A percentile compares a stretch with the other conserved stretches of the same genome.
Evolutionary conservation across 2,797 vertebrate genomes (phyloP).

Genomic region (Enteromius afrohamiltoni): DNA sequence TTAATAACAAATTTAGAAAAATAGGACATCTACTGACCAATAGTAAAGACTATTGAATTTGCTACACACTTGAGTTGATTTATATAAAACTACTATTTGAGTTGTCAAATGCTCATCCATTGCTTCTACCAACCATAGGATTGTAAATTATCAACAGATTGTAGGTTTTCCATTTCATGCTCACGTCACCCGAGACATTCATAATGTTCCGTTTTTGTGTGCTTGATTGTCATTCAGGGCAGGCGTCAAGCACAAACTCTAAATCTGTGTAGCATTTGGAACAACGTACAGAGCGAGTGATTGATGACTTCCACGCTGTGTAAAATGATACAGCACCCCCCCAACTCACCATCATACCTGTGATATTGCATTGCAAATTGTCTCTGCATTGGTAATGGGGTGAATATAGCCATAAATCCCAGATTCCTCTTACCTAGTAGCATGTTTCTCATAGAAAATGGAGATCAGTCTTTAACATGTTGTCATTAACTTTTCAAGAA

Average conservation of each 20-base stretch:
- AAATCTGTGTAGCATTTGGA: conserved; percentile 49
- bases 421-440: not conserved
- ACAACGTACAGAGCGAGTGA: conserved; percentile 47
- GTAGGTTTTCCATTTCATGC: not conserved
- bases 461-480: not conserved
- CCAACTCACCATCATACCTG: conserved; percentile 32
- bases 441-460: not conserved
- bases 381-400: conserved; percentile 60
- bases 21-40: not conserved
- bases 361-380: conserved; percentile 63
- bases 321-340: conserved; percentile 44
- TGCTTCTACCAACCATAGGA: not conserved
- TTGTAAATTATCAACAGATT: not conserved
- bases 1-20: not conserved
- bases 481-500: not conserved
- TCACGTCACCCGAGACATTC: not conserved
- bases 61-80: not conserved
- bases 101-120: not conserved
- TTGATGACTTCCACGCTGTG: conserved; percentile 48
- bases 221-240: conserved; percentile 45
- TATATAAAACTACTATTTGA: not conserved
- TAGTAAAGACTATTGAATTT: not conserved
- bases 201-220: not conserved
- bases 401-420: conserved; percentile 40
- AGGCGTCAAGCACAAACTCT: conserved; percentile 20